Base-by-base conservation (phyloP, 2,797 vertebrate genomes). In the Anas flavirostris region DNA sequence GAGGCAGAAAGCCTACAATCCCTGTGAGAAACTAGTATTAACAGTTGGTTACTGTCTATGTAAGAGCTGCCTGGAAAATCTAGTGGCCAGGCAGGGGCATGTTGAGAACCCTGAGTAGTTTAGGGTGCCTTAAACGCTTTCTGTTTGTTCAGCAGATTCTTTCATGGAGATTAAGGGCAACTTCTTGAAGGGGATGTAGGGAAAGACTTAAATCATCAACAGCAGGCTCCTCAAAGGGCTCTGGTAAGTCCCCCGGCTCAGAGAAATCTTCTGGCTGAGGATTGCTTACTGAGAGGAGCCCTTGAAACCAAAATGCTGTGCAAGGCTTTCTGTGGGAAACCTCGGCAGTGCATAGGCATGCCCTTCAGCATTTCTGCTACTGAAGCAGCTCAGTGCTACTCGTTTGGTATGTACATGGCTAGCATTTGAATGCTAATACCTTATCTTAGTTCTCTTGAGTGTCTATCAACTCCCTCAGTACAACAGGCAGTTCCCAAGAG, bases 251-350 rank as follows among this genome's bases (percentile, higher is more conserved):
- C 18, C 58, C 52, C 7, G 44, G 48, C 14, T 25, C 66, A 58
- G 50, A 44, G 15, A 50, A 31, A 52, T 33, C 21, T 44, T 69
- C 33, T 58, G 64, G 41, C 41, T 58, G 41, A 58, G 28, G 10
- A 64, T 22, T 28, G n/a, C 66, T 43, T 44, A 52, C 26, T 0
- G 0, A 33, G 10, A n/a, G 15, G 13, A 88, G 26, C 41, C 64
- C 22, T 59, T 44, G 25, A 15, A 79, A 3, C 17, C 56, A 43
- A 10, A 2, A 35, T 35, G 37, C 33, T 60, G 15, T 13, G 17
- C 33, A 70, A 74, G 28, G 33, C 10, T 53, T 91, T 66, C 66
- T 84, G 37, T 29, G 41, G 29, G n/a, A 21, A 69, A 53, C 33
- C 7, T 73, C 25, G 23, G 35, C 46, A 48, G 21, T 48, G n/a